phyloP scores from a whole-genome alignment of 2,888 invertebrate species.

The Entomobrya proxima region DNA sequence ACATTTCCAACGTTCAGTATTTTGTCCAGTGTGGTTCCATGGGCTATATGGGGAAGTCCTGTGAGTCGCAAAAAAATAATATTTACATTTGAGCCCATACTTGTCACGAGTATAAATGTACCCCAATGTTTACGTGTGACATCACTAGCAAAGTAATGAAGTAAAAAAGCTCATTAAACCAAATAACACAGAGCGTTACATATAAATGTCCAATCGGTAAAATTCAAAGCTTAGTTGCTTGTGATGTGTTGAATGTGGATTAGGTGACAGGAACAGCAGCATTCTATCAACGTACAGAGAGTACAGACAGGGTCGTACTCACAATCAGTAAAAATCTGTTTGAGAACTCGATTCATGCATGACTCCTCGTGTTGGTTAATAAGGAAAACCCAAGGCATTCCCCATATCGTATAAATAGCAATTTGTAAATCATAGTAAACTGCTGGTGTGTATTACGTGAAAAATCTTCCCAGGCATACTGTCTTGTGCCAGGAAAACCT shows the following conservation, averaged over 20 bases:
- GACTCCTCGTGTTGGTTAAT: background rate
- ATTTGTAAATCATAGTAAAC: background rate
- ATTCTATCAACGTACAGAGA: no score
- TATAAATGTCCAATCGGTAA: no score
- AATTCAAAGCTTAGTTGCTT: no score
- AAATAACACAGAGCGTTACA: no score
- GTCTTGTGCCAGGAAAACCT: background rate
- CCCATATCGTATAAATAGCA: background rate
- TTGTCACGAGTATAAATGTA: background rate
- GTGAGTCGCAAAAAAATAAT: background rate
- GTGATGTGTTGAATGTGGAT: slow-evolving; percentile 15
- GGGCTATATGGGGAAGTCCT: background rate
- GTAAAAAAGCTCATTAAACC: no score
- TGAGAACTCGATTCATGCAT: background rate
- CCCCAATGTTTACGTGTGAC: background rate
- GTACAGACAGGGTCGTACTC: background rate
- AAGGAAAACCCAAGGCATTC: background rate
- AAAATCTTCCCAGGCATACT: slow-evolving; percentile 7
- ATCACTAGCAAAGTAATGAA: no score
- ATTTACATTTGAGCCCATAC: background rate
- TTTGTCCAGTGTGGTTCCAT: background rate
- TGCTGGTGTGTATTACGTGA: no score
- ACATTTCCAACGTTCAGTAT: slow-evolving; percentile 14
- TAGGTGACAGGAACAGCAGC: background rate
- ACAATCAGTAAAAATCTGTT: background rate